Percentiles rank a stretch among this genome's conserved stretches.
Evolutionary conservation across 2,888 invertebrate genomes (phyloP).

Genomic region (Drosophila nr. perissopoda): DNA sequence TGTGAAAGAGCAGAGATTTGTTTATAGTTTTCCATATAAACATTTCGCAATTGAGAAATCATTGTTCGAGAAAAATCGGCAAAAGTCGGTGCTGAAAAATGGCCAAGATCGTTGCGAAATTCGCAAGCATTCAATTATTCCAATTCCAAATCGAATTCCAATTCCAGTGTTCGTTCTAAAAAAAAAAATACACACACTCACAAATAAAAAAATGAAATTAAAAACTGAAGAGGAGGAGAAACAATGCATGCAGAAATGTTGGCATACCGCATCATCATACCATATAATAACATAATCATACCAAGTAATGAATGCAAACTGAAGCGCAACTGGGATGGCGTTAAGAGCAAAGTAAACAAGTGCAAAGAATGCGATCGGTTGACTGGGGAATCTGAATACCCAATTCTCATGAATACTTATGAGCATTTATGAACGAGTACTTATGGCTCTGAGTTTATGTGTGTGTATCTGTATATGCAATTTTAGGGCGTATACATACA

Average conservation of each 20-base stretch:
- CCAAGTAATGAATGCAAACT: constrained; percentile 46
- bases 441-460: constrained; percentile 1
- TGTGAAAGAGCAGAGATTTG: constrained; percentile 48
- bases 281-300: constrained; percentile 43
- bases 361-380: constrained; percentile 46
- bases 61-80: constrained; percentile 68
- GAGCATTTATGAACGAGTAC: constrained; percentile 16
- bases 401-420: constrained; percentile 32
- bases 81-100: constrained; percentile 35
- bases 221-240: neutral
- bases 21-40: constrained; percentile 70
- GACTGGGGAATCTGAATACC: neutral
- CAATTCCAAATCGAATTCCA: constrained; percentile 15
- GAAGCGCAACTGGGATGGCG: constrained; percentile 54
- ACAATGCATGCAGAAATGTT: constrained; percentile 47
- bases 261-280: constrained; percentile 48
- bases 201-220: neutral
- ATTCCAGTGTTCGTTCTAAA: neutral
- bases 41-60: constrained; percentile 76
- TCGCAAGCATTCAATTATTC: constrained; percentile 36
- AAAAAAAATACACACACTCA: neutral
- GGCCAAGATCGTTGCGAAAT: constrained; percentile 24
- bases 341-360: constrained; percentile 63
- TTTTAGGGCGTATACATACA: constrained; percentile 55
- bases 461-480: constrained; percentile 29